Conservation (phyloP, 2,113 vertebrate species). For the Clarias batrachus region DNA sequence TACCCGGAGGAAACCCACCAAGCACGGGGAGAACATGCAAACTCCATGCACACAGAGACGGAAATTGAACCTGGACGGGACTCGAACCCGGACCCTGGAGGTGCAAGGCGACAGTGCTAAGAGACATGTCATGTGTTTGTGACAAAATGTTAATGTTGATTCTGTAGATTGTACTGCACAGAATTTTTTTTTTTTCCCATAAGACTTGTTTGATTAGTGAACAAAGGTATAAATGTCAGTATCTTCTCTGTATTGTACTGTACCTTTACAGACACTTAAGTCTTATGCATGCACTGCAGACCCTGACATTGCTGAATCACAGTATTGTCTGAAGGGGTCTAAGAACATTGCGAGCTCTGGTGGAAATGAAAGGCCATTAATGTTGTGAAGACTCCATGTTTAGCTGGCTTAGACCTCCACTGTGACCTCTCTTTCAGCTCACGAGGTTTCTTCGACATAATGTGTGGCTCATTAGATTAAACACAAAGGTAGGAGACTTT, state of each 20-base stretch:
- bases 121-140: not conserved
- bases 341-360: not conserved
- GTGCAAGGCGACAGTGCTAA: not conserved
- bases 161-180: not conserved
- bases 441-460: conserved; percentile 70
- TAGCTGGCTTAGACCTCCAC: conserved; percentile 17
- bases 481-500: conserved; percentile 59
- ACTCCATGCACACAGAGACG: too few species aligned
- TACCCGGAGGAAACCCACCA: too few species aligned
- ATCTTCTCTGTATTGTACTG: not conserved
- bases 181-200: not conserved
- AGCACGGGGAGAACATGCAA: too few species aligned
- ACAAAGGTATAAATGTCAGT: not conserved
- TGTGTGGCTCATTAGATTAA: conserved; percentile 75
- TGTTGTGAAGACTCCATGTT: conserved; percentile 3
- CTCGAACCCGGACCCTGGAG: too few species aligned
- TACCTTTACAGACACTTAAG: not conserved
- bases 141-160: not conserved
- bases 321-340: conserved; percentile 5
- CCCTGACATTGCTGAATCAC: not conserved
- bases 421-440: conserved; percentile 45
- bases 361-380: conserved; percentile 6
- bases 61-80: too few species aligned
- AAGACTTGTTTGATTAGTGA: not conserved
- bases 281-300: not conserved